Base-by-base conservation (phyloP, 2,888 invertebrate species). In the Leptopilina myrica region DNA sequence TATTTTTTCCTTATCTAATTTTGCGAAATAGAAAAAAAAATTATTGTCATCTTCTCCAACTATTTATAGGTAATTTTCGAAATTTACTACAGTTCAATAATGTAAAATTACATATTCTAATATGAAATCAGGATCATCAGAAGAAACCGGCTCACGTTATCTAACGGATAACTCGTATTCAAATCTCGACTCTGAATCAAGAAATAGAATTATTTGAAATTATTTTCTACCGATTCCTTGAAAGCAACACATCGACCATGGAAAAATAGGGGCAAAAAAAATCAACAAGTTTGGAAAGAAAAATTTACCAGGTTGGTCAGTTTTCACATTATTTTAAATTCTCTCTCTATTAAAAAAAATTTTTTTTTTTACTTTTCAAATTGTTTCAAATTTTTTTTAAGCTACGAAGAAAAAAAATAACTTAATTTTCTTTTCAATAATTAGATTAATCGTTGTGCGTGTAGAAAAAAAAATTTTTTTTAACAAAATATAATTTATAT, bases 91-190 rank as follows among this genome's bases (percentile, higher is more conserved):
- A 11, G 43, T 67, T 15, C 15, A 46, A 12, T n/a, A 4, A n/a
- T 12, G 46, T 46, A 15, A 67, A 67, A 67, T 67, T 67, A 67
- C 66, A 66, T 66, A 43, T 67, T 49, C 46, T 49, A 26, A 33
- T 33, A 33, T 14, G 8, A 69, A 15, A 69, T 69, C 6, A 49
- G 49, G 20, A 69, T 69, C 49, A 49, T 69, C 15, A 6, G 12
- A 26, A 66, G 66, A 69, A 69, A 69, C 67, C 67, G 67, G 67
- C 46, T 69, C 15, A 3, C 49, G 49, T 69, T 69, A 69, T 69
- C 67, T 69, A 69, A 69, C 67, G 49, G 49, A 67, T 67, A 69
- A 69, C 20, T 69, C 20, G 66, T 15, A 15, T 66, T n/a, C 8
- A 66, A 46, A 8, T 43, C 12, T 20, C n/a, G 43, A 46, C 49